These are phyloP conservation scores for Polypedilum pembai DNA, from an alignment of 1,140 invertebrate genomes.

Conservation along the genomic window DNA sequence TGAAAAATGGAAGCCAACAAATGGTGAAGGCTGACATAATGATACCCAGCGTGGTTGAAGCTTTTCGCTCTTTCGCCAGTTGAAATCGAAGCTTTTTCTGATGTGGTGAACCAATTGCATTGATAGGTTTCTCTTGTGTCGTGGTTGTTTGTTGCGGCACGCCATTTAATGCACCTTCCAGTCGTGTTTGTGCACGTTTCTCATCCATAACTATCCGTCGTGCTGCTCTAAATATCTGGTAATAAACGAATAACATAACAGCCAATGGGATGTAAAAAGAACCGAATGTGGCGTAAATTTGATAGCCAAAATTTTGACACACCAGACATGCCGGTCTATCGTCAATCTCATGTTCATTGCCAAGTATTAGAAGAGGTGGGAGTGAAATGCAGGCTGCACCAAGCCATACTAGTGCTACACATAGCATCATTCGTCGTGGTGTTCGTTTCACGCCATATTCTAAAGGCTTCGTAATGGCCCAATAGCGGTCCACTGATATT, in stretches of 20 bases:
- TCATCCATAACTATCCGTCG: slow-evolving; percentile 77
- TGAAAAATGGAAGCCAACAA: slow-evolving; percentile 97
- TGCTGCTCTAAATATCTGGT: slow-evolving; percentile 81
- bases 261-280: slow-evolving; percentile 84
- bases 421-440: slow-evolving; percentile 71
- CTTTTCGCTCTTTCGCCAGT: slow-evolving; percentile 83
- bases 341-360: slow-evolving; percentile 64
- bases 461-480: slow-evolving; percentile 84
- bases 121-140: slow-evolving; percentile 38
- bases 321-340: slow-evolving; percentile 68
- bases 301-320: slow-evolving; percentile 79
- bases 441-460: slow-evolving; percentile 84
- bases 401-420: slow-evolving; percentile 82
- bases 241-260: slow-evolving; percentile 87
- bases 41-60: slow-evolving; percentile 91
- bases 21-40: slow-evolving; percentile 95
- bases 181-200: slow-evolving; percentile 71
- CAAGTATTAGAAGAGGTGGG: slow-evolving; percentile 77
- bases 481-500: slow-evolving; percentile 82
- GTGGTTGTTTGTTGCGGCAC: slow-evolving; percentile 45
- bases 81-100: slow-evolving; percentile 68
- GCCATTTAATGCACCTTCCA: slow-evolving; percentile 68
- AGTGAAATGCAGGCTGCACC: slow-evolving; percentile 81
- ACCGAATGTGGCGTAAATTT: slow-evolving; percentile 82
- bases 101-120: slow-evolving; percentile 46